Evolutionary conservation across 2,888 invertebrate genomes (phyloP).

Genomic region (Heliothis peltigera): DNA sequence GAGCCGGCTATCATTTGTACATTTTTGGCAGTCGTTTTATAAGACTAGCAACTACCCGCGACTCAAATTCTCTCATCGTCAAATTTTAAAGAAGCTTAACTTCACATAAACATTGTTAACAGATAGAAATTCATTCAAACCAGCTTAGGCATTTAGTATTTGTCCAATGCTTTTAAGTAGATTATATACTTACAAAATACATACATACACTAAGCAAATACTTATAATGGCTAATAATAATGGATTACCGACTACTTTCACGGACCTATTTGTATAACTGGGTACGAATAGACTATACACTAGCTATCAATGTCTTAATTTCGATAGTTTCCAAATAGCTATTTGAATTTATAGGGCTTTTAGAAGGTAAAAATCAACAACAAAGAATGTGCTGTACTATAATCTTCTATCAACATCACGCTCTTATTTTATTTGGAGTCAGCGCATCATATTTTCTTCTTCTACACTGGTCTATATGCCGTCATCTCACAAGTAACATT

Average conservation of each 20-base stretch:
- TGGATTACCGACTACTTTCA: conserved; percentile 34
- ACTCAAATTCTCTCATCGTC: too few relatives aligned
- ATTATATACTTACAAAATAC: conserved; percentile 31
- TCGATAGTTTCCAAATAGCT: conserved; percentile 17
- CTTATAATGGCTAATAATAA: conserved; percentile 39
- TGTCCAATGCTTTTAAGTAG: conserved; percentile 16
- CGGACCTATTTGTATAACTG: conserved; percentile 21
- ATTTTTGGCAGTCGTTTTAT: too few relatives aligned
- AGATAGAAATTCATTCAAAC: conserved; percentile 25
- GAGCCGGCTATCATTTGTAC: too few relatives aligned
- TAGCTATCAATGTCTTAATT: conserved; percentile 6
- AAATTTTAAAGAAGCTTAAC: not conserved
- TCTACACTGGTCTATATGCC: too few relatives aligned
- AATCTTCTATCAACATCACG: too few relatives aligned
- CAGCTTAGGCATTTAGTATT: not conserved
- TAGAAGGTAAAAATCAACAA: not conserved
- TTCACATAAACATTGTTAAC: conserved; percentile 5
- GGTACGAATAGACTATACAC: conserved; percentile 16
- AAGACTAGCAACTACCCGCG: too few relatives aligned
- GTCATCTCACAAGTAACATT: too few relatives aligned
- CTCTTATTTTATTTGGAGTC: too few relatives aligned
- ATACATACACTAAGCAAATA: conserved; percentile 11
- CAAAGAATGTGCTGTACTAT: too few relatives aligned
- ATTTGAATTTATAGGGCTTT: conserved; percentile 7
- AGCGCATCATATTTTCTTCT: too few relatives aligned